Conservation (phyloP, 1,140 invertebrate species). For the Cherax quadricarinatus region DNA sequence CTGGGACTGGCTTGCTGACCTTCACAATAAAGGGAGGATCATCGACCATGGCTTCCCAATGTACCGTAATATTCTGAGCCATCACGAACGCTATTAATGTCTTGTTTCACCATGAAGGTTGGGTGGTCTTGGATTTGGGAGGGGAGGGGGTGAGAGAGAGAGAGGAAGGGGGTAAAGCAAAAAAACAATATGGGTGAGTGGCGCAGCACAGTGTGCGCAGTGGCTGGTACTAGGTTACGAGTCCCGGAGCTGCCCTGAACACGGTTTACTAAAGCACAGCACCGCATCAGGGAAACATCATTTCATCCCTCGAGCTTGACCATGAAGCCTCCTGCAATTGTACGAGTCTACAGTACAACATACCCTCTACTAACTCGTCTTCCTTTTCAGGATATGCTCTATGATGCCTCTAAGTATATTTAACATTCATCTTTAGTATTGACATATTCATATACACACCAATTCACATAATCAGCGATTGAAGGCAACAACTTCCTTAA, state of each 20-base stretch:
- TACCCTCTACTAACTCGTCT: neutral
- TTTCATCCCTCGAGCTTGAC: neutral
- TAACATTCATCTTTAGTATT: neutral
- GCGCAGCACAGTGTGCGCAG: neutral
- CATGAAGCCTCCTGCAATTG: conserved; percentile 51
- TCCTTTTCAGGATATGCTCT: neutral
- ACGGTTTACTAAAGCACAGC: conserved; percentile 47
- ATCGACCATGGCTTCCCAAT: neutral
- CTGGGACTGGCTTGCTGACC: neutral
- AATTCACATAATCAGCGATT: neutral
- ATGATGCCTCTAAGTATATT: neutral
- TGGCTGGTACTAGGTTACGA: conserved; percentile 13
- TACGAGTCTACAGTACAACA: conserved; percentile 18
- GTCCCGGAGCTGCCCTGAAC: conserved; percentile 11
- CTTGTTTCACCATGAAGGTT: neutral
- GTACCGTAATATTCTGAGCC: neutral
- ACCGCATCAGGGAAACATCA: conserved; percentile 24
- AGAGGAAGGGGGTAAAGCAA: neutral
- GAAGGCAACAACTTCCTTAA: neutral
- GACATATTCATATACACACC: neutral
- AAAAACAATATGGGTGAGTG: conserved; percentile 6
- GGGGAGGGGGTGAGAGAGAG: neutral
- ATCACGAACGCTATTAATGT: neutral
- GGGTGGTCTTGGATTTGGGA: neutral
- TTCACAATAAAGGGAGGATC: neutral